Evolutionary conservation across 2,113 vertebrate species (phyloP).

Genomic region (Otocyon megalotis): DNA sequence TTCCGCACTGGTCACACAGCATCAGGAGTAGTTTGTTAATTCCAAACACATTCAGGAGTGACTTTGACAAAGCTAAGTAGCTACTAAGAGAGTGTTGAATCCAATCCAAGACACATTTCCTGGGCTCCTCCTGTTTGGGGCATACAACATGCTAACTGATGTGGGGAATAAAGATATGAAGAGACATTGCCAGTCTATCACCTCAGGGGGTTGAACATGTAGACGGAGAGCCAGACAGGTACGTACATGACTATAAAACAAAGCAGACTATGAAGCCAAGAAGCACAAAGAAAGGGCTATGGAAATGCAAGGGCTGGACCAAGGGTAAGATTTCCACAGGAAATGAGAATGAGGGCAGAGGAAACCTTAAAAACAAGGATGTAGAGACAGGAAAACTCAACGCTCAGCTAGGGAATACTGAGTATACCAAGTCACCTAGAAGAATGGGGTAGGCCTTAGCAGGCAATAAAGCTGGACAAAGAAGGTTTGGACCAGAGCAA

Average conservation of each 20-base stretch:
- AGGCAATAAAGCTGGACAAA: neutral
- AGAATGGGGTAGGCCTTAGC: neutral
- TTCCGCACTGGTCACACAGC: neutral
- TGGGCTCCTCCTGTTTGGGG: constrained; percentile 8
- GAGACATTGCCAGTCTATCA: constrained; percentile 8
- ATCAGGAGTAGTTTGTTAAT: neutral
- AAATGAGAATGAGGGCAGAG: neutral
- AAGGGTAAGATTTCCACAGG: constrained; percentile 5
- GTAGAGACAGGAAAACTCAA: constrained; percentile 24
- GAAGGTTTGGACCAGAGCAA: neutral
- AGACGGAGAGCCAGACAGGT: neutral
- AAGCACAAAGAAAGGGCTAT: constrained; percentile 35
- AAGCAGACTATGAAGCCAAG: neutral
- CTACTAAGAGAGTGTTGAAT: constrained; percentile 43
- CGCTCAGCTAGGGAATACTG: neutral
- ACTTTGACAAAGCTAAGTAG: constrained; percentile 50
- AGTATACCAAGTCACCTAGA: neutral
- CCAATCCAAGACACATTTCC: constrained; percentile 33
- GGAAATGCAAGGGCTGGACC: neutral
- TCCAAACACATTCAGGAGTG: neutral
- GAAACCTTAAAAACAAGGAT: constrained; percentile 50
- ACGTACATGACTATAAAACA: neutral
- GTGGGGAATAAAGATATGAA: neutral
- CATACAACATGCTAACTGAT: neutral
- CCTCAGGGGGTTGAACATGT: constrained; percentile 9